These are phyloP conservation scores for Siderastrea radians DNA, from an alignment of 92 coral and sea anemone species.

Conservation along the genomic window DNA sequence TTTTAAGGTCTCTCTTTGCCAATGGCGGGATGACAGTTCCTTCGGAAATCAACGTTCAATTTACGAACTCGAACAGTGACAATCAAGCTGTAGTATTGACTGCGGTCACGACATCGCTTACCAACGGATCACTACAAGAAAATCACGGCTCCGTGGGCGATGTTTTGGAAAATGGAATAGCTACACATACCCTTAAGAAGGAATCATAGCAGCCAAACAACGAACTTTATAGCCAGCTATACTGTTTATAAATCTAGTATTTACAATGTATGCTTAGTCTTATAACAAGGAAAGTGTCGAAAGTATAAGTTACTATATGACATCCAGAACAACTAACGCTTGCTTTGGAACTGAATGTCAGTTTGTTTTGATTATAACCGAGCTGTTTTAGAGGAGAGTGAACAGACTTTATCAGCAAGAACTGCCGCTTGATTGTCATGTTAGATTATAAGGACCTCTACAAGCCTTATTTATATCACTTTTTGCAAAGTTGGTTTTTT, in stretches of 20 bases:
- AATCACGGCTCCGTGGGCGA: constrained; percentile 13
- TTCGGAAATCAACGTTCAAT: constrained; percentile 80
- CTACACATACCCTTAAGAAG: constrained; percentile 28
- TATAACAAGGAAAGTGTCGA: too few relatives aligned
- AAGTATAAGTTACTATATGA: too few relatives aligned
- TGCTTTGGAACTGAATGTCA: not conserved
- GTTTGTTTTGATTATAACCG: too few relatives aligned
- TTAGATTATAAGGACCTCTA: too few relatives aligned
- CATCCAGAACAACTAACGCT: not conserved
- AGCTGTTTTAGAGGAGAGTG: too few relatives aligned
- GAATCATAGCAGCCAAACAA: constrained; percentile 28
- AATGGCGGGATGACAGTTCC: constrained; percentile 91
- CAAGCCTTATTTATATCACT: not conserved
- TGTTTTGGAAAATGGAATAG: constrained; percentile 41
- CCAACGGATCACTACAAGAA: constrained; percentile 44
- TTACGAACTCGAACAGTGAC: constrained; percentile 59
- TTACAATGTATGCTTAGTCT: too few relatives aligned
- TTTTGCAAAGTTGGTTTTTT: not conserved
- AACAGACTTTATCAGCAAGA: too few relatives aligned
- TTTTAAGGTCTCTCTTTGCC: constrained; percentile 93
- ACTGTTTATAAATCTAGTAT: not conserved
- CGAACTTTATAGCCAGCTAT: not conserved
- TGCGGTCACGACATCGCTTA: constrained; percentile 41
- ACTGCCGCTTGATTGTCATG: not conserved
- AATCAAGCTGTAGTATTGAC: constrained; percentile 47